A percentile compares a stretch with the other conserved stretches of the same genome.
Conservation (phyloP, 2,113 vertebrate species). For the Trogon surrucura region DNA sequence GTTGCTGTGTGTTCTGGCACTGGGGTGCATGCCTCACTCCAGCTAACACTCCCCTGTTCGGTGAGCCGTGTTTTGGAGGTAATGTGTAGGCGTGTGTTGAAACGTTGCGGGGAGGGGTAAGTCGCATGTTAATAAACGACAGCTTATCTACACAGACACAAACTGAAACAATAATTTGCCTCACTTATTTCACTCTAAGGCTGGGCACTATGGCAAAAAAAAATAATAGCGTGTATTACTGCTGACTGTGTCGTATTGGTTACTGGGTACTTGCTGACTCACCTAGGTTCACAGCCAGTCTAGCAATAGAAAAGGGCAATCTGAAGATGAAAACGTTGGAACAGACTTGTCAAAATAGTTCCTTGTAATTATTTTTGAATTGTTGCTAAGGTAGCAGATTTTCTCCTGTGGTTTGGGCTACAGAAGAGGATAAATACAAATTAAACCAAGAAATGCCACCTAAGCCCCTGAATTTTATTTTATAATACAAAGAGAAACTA, state of each 20-base stretch:
- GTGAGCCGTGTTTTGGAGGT: slow-evolving; percentile 7
- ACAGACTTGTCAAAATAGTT: not conserved
- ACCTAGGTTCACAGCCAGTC: not conserved
- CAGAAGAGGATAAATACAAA: not conserved
- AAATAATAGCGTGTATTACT: not conserved
- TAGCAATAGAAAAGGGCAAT: not conserved
- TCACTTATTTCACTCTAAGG: slow-evolving; percentile 24
- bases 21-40: not conserved
- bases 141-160: slow-evolving; percentile 19
- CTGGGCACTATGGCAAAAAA: not conserved
- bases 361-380: not conserved
- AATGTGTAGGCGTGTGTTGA: slow-evolving; percentile 42
- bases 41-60: not conserved
- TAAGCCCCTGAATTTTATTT: not conserved
- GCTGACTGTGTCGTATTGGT: slow-evolving; percentile 43
- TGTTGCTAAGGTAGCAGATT: not conserved
- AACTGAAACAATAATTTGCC: slow-evolving; percentile 29
- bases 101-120: not conserved
- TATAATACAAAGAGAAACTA: not conserved
- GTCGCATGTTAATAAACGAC: not conserved
- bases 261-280: not conserved
- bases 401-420: not conserved
- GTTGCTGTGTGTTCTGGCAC: slow-evolving; percentile 56
- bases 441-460: not conserved
- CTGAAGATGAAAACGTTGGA: not conserved